Percentiles rank a stretch among this genome's conserved stretches.
These are phyloP conservation scores for Anseranas semipalmata DNA, from an alignment of 2,113 vertebrate genomes.

Conservation along the genomic window DNA sequence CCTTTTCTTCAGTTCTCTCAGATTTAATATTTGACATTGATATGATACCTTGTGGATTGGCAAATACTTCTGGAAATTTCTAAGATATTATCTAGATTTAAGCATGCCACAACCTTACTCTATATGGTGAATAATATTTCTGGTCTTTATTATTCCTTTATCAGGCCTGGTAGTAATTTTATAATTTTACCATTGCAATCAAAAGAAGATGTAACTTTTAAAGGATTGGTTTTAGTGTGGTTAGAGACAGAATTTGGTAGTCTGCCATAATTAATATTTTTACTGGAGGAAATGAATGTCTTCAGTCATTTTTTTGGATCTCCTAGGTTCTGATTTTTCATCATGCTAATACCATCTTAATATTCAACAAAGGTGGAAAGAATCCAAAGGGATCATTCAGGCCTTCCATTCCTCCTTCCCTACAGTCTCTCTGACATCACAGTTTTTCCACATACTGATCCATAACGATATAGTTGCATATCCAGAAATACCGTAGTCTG, in stretches of 20 bases:
- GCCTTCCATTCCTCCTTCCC: background rate
- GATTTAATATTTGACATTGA: background rate
- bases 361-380: background rate
- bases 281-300: background rate
- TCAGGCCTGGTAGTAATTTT: background rate
- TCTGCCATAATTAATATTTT: background rate
- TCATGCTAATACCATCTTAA: background rate
- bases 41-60: background rate
- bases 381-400: background rate
- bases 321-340: background rate
- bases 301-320: background rate
- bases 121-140: background rate
- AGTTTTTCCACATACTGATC: background rate
- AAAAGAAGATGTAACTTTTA: background rate
- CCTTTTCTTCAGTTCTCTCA: background rate
- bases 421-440: background rate
- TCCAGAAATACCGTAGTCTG: background rate
- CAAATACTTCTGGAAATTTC: background rate
- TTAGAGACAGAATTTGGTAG: background rate
- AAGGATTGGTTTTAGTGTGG: background rate
- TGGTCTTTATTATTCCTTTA: background rate
- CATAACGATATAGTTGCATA: no score
- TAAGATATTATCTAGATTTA: background rate
- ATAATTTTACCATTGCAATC: background rate
- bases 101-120: background rate